Evolutionary conservation across 2,888 invertebrate species (phyloP), one percentile per base, ranked within the genome.

Genomic region (Caenorhabditis afra): DNA sequence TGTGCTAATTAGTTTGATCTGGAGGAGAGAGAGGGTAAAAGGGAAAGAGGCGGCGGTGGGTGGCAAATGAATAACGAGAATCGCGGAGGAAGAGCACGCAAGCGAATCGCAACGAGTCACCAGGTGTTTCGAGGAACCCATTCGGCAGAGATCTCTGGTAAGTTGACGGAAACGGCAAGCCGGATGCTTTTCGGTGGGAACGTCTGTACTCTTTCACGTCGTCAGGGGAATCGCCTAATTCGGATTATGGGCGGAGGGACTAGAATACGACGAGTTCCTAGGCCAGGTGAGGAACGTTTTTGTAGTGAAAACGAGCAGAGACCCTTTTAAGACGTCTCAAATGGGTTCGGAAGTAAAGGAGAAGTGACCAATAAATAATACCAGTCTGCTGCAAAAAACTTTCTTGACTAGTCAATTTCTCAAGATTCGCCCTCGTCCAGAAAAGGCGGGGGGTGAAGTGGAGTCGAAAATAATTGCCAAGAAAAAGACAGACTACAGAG

Each of bases 341-440:
- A 20, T 14, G 37, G 41, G 23, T 49, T 35, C 70, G 70, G 70
- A 71, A 71, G 62, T 71, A 71, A 44, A 35, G 29, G 41, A 70
- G 62, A 71, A 71, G 70, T 71, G 37, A 55, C 22, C 62, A 55
- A 71, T 71, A 71, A 71, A 71, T 71, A 57, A 49, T 57, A 29
- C 57, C 23, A 67, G 47, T 49, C 49, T 45, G 7, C 29, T 29
- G 29, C 29, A 29, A 29, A 29, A 39, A 67, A 67, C 57, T 22
- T 45, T 57, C 37, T 47, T 29, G 65, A 39, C 37, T n/a, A 47
- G 47, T 47, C 50, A 50, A 22, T 35, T 35, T 61, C 45, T 49
- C 45, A 52, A 39, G n/a, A 41, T 23, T 59, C 41, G 41, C 44
- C n/a, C n/a, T 12, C 8, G 41, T 14, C 11, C 3, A 16, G 35